These are phyloP conservation scores for Camponotus vicinus DNA, from an alignment of 1,140 invertebrate species.

Conservation along the genomic window DNA sequence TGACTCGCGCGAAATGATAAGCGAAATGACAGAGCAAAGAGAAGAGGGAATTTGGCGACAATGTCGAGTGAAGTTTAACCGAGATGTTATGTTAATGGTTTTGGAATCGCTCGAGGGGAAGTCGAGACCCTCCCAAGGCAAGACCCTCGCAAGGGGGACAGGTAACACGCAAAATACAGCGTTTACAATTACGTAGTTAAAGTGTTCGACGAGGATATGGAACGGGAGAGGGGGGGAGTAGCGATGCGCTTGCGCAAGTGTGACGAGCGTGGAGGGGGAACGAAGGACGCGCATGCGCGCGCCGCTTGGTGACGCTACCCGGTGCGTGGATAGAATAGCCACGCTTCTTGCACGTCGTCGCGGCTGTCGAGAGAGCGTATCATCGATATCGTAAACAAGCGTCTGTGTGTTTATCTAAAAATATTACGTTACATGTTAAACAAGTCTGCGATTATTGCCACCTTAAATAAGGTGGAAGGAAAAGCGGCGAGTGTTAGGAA, in stretches of 20 bases:
- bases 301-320: conserved; percentile 21
- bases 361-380: neutral
- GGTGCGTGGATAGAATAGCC: conserved; percentile 31
- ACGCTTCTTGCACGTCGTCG: conserved; percentile 28
- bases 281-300: conserved; percentile 6
- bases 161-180: no score
- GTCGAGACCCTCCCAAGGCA: no score
- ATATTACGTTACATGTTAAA: neutral
- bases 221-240: no score
- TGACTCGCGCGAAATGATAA: neutral
- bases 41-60: neutral
- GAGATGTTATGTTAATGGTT: no score
- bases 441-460: neutral
- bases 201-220: no score
- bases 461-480: neutral
- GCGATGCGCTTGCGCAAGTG: neutral
- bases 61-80: neutral
- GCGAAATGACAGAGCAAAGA: neutral
- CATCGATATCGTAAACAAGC: neutral
- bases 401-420: neutral
- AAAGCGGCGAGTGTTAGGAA: neutral
- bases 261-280: neutral
- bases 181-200: no score
- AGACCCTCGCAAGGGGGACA: no score
- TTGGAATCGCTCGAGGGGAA: no score